Conservation (phyloP, 2,888 invertebrate genomes). For the Coenonympha glycerion region DNA sequence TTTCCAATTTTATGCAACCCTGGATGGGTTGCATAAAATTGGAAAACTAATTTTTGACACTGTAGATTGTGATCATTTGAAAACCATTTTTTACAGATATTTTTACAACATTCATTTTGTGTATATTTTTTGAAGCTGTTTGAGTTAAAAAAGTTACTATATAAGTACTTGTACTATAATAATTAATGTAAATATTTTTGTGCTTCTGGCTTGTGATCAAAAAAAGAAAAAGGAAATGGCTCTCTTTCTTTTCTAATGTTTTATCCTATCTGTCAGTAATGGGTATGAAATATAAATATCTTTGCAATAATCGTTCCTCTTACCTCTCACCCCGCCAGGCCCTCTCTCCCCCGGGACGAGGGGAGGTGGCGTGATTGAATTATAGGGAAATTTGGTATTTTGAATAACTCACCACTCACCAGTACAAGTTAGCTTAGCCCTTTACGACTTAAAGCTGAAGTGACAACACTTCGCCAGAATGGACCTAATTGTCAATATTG, state of each 20-base stretch:
- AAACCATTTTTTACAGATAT: no score
- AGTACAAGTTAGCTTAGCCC: conserved; percentile 54
- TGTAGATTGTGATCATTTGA: no score
- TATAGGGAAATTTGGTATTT: conserved; percentile 74
- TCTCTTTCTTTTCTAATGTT: not conserved
- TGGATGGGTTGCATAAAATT: no score
- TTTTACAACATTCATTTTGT: no score
- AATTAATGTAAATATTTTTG: no score
- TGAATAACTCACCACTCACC: conserved; percentile 72
- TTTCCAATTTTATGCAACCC: no score
- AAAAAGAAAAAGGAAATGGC: no score
- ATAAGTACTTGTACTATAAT: no score
- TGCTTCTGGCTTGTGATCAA: not conserved
- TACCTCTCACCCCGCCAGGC: conserved; percentile 8
- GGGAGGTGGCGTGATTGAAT: conserved; percentile 64
- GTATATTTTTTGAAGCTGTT: no score
- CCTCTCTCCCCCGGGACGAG: conserved; percentile 48
- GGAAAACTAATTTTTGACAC: no score
- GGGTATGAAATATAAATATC: not conserved
- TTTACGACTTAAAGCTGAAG: conserved; percentile 39
- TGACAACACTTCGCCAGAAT: conserved; percentile 9
- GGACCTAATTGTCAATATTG: no score
- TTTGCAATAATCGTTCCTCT: conserved; percentile 34
- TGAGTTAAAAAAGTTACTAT: no score
- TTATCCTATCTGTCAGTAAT: conserved; percentile 41